A percentile compares a stretch with the other conserved stretches of the same genome.
phyloP scores from a whole-genome alignment of 1,140 invertebrate genomes.

The Copidosoma floridanum region DNA sequence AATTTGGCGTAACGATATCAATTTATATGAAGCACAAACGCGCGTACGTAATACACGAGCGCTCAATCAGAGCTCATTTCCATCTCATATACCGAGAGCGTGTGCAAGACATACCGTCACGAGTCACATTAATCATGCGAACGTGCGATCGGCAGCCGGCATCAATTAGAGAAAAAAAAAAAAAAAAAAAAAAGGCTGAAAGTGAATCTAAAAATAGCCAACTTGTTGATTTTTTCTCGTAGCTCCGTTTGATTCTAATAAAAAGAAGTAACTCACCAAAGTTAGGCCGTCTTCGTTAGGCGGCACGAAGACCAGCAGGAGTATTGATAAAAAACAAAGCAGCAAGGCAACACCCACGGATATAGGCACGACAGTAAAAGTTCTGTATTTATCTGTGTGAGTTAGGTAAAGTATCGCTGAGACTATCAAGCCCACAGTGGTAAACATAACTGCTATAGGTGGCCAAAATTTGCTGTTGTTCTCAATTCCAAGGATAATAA shows the following conservation, averaged over 20 bases:
- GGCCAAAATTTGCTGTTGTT: conserved; percentile 58
- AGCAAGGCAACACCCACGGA: conserved; percentile 66
- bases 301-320: conserved; percentile 62
- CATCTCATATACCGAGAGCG: no score
- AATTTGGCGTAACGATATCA: no score
- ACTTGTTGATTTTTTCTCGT: not conserved
- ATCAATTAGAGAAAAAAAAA: not conserved
- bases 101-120: no score
- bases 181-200: not conserved
- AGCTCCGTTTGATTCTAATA: not conserved
- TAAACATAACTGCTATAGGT: conserved; percentile 62
- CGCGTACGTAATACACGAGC: no score
- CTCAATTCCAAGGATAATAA: conserved; percentile 52
- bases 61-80: no score
- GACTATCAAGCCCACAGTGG: conserved; percentile 59
- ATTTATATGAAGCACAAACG: no score
- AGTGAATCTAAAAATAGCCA: not conserved
- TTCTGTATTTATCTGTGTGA: conserved; percentile 66
- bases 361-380: conserved; percentile 63
- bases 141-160: not conserved
- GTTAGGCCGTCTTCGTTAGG: conserved; percentile 62
- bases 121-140: no score
- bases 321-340: conserved; percentile 67
- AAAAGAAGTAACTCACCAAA: conserved; percentile 57
- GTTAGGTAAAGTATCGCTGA: conserved; percentile 64